A percentile compares a stretch with the other conserved stretches of the same genome.
Conservation (phyloP, 2,797 vertebrate species). For the Margarornis squamiger region DNA sequence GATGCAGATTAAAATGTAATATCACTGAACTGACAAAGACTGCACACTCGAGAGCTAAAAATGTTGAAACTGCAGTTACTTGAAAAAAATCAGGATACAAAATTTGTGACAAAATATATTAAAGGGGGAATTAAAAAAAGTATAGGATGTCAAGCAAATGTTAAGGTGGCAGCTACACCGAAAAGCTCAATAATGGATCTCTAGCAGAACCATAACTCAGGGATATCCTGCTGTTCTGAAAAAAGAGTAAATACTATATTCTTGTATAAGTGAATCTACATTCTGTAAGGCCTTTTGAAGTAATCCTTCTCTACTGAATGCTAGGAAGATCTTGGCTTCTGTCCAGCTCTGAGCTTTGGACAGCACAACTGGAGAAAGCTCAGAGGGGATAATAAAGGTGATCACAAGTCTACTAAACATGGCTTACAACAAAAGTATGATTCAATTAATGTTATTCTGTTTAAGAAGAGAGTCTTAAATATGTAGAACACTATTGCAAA, state of each 20-base stretch:
- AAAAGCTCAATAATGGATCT: background rate
- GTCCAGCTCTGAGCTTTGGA: background rate
- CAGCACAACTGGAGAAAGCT: background rate
- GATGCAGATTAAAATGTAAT: background rate
- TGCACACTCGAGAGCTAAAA: background rate
- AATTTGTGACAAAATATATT: background rate
- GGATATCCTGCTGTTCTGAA: background rate
- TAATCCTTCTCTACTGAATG: background rate
- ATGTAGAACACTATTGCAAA: background rate
- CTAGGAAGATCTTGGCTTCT: background rate
- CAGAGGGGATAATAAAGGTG: background rate
- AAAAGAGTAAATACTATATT: background rate
- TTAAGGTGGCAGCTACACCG: background rate
- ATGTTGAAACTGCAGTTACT: background rate
- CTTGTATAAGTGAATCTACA: background rate
- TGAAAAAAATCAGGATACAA: background rate
- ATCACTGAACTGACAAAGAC: background rate
- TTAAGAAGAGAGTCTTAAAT: background rate
- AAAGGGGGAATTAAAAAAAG: background rate
- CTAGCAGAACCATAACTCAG: background rate
- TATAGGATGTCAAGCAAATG: background rate
- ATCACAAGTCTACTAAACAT: background rate
- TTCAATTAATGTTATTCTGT: background rate
- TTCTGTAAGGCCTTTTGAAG: background rate
- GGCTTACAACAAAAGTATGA: background rate